These are phyloP conservation scores for Semaprochilodus insignis DNA, from an alignment of 2,797 vertebrate genomes.

Conservation along the genomic window DNA sequence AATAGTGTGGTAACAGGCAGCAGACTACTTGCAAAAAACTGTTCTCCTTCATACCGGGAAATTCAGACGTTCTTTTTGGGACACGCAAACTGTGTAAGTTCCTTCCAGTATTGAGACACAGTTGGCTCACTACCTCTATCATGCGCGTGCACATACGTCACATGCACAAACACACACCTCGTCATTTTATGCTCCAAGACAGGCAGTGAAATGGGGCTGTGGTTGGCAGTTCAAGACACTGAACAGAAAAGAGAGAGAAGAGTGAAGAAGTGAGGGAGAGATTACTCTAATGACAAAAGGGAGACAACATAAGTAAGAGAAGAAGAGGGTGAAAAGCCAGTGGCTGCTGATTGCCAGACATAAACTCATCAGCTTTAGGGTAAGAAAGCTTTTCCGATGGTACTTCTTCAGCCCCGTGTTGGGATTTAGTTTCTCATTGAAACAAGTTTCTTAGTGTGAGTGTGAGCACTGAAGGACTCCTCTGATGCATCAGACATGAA, in stretches of 20 bases:
- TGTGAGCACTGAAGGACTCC: not conserved
- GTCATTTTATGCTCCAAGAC: slow-evolving; percentile 11
- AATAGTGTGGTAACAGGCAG: not conserved
- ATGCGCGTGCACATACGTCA: not conserved
- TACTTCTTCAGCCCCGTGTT: not conserved
- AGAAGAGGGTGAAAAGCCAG: slow-evolving; percentile 3
- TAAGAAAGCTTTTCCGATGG: slow-evolving; percentile 12
- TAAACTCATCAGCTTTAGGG: slow-evolving; percentile 23
- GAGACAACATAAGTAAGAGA: slow-evolving; percentile 11
- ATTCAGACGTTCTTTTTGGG: slow-evolving; percentile 16
- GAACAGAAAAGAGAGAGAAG: not conserved
- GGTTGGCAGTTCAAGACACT: not conserved
- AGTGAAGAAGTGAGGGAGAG: not conserved
- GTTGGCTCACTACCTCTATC: slow-evolving; percentile 21
- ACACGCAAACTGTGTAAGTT: slow-evolving; percentile 13
- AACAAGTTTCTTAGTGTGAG: not conserved
- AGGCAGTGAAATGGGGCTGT: not conserved
- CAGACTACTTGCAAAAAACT: not conserved
- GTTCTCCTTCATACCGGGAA: slow-evolving; percentile 25
- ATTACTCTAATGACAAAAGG: slow-evolving; percentile 8
- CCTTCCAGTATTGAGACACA: slow-evolving; percentile 55
- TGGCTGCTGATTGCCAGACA: not conserved
- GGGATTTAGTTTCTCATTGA: not conserved
- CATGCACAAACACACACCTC: slow-evolving; percentile 30
- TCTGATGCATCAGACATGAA: not conserved